Percentiles rank a stretch among this genome's conserved stretches.
phyloP scores from a whole-genome alignment of 2,888 invertebrate genomes.

The Ctena decussata region DNA sequence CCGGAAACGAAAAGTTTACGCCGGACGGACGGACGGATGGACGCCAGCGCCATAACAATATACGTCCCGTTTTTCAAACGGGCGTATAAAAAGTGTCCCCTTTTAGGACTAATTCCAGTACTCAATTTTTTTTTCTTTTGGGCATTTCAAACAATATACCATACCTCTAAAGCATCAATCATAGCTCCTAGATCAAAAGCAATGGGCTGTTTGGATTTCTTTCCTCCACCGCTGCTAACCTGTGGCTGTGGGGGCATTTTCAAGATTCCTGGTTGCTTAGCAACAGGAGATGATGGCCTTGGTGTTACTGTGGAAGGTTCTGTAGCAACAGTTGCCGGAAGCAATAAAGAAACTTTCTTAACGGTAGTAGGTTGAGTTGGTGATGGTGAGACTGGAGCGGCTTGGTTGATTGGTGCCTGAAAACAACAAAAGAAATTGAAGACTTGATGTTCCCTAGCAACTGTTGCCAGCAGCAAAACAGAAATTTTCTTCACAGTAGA shows the following conservation, averaged over 20 bases:
- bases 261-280: conserved; percentile 55
- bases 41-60: no score
- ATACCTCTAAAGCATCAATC: conserved; percentile 84
- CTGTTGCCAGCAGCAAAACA: no score
- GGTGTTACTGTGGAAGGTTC: conserved; percentile 52
- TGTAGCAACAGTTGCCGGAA: conserved; percentile 62
- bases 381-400: conserved; percentile 14
- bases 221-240: conserved; percentile 57
- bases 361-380: conserved; percentile 32
- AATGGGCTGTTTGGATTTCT: conserved; percentile 84
- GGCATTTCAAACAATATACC: no score
- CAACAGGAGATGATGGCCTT: conserved; percentile 42
- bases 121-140: no score
- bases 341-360: conserved; percentile 59
- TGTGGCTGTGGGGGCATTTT: conserved; percentile 42
- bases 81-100: no score
- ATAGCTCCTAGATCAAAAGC: conserved; percentile 84
- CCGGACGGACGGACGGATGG: no score
- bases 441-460: no score
- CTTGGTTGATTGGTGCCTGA: conserved; percentile 16
- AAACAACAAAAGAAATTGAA: not conserved
- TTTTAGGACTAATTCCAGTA: no score
- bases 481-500: no score
- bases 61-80: no score
- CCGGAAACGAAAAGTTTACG: no score